Conservation (phyloP, 1,140 invertebrate genomes). For the Papilio dardanus region DNA sequence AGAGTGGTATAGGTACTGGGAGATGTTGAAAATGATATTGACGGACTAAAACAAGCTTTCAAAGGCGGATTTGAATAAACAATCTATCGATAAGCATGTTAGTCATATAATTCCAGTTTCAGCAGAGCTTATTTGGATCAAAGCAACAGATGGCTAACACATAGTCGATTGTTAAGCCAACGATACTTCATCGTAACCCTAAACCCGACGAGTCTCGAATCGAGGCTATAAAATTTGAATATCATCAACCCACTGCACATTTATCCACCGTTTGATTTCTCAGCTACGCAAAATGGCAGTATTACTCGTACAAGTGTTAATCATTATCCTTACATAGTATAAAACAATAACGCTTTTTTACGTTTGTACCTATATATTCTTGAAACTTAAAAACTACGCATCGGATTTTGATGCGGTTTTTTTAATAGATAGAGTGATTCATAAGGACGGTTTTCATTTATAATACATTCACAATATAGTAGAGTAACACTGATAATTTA, state of each 20-base stretch:
- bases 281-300: neutral
- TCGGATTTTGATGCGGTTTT: no score
- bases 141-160: slow-evolving; percentile 12
- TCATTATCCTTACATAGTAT: no score
- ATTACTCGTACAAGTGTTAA: no score
- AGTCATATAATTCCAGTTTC: neutral
- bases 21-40: neutral
- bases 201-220: neutral
- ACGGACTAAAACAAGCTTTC: neutral
- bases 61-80: neutral
- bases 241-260: neutral
- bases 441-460: no score
- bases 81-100: neutral
- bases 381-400: no score
- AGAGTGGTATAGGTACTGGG: neutral
- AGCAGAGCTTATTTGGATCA: slow-evolving; percentile 5
- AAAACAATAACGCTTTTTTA: no score
- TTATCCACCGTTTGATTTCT: neutral
- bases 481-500: no score
- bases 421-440: no score
- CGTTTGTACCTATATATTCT: no score
- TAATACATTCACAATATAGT: neutral
- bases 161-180: neutral
- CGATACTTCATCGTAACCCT: slow-evolving; percentile 3
- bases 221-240: neutral